These are phyloP conservation scores for Drosophila pseudotakahashii DNA, from an alignment of 2,888 invertebrate species.

Conservation along the genomic window DNA sequence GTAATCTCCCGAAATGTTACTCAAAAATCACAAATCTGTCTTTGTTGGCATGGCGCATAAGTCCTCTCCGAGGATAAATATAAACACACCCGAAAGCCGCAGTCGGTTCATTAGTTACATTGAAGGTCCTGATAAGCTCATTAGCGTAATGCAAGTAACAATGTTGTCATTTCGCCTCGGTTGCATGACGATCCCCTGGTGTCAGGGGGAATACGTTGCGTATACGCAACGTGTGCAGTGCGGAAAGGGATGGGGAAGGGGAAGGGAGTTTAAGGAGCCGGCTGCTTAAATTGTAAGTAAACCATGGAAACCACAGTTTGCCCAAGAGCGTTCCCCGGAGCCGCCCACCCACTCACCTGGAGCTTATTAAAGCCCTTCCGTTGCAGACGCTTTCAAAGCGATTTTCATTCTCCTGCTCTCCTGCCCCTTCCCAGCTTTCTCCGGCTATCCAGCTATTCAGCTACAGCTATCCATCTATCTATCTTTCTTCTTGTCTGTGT, in stretches of 20 bases:
- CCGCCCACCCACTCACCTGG: slow-evolving; percentile 34
- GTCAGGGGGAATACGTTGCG: slow-evolving; percentile 2
- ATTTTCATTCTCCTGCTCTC: slow-evolving; percentile 15
- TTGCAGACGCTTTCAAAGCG: slow-evolving; percentile 41
- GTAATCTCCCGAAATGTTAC: not conserved
- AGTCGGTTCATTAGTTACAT: slow-evolving; percentile 57
- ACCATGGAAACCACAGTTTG: slow-evolving; percentile 40
- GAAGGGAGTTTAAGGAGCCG: slow-evolving; percentile 34
- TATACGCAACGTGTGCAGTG: slow-evolving; percentile 45
- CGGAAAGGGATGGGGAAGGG: not conserved
- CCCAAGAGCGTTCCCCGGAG: slow-evolving; percentile 12
- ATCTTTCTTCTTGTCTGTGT: slow-evolving; percentile 25
- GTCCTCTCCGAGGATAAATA: slow-evolving; percentile 20
- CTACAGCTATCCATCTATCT: slow-evolving; percentile 10
- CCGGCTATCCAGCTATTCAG: slow-evolving; percentile 2
- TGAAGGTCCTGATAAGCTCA: slow-evolving; percentile 57
- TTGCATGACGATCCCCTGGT: slow-evolving; percentile 13
- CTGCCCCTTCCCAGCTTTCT: not conserved
- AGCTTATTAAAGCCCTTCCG: slow-evolving; percentile 51
- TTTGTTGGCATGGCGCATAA: slow-evolving; percentile 27
- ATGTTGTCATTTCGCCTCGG: slow-evolving; percentile 39
- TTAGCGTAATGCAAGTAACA: slow-evolving; percentile 59
- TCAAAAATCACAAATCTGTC: not conserved
- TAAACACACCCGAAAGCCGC: slow-evolving; percentile 12
- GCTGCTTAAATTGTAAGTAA: slow-evolving; percentile 59